Evolutionary conservation across 2,888 invertebrate species (phyloP).

Genomic region (Tanaodytes sp.): DNA sequence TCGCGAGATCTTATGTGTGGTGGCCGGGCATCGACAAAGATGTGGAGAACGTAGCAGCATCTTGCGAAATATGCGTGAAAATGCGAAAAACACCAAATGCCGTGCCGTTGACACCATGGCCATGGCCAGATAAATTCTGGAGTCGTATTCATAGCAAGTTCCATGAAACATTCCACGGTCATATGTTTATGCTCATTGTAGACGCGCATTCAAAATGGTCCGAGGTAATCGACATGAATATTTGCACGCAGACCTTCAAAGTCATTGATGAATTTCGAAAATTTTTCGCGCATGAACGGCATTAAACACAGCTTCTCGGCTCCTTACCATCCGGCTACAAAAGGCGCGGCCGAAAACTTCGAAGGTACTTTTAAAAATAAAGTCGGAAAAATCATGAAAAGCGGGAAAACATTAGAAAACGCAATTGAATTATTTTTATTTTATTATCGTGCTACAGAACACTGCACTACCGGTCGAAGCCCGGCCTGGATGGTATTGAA

Average conservation of each 20-base stretch:
- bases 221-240: constrained; percentile 48
- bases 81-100: constrained; percentile 31
- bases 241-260: neutral
- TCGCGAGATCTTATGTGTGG: constrained; percentile 58
- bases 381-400: constrained; percentile 6
- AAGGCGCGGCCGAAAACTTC: constrained; percentile 12
- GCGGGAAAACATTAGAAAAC: neutral
- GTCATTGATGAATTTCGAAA: neutral
- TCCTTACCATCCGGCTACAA: constrained; percentile 8
- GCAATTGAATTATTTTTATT: constrained; percentile 21
- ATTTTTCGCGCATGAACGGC: constrained; percentile 1
- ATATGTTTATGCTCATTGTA: constrained; percentile 54
- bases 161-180: constrained; percentile 38
- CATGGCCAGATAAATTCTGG: constrained; percentile 39
- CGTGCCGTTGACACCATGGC: constrained; percentile 44
- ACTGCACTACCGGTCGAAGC: constrained; percentile 23
- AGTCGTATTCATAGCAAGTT: constrained; percentile 49
- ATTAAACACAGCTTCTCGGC: constrained; percentile 11
- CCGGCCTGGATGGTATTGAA: constrained; percentile 12
- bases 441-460: constrained; percentile 16
- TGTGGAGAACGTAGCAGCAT: constrained; percentile 54
- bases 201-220: constrained; percentile 56
- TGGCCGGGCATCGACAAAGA: constrained; percentile 55
- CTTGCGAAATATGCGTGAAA: constrained; percentile 39
- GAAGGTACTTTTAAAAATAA: constrained; percentile 8